These are phyloP conservation scores for Dendrocopos noguchii DNA, from an alignment of 2,113 vertebrate species.

Conservation along the genomic window DNA sequence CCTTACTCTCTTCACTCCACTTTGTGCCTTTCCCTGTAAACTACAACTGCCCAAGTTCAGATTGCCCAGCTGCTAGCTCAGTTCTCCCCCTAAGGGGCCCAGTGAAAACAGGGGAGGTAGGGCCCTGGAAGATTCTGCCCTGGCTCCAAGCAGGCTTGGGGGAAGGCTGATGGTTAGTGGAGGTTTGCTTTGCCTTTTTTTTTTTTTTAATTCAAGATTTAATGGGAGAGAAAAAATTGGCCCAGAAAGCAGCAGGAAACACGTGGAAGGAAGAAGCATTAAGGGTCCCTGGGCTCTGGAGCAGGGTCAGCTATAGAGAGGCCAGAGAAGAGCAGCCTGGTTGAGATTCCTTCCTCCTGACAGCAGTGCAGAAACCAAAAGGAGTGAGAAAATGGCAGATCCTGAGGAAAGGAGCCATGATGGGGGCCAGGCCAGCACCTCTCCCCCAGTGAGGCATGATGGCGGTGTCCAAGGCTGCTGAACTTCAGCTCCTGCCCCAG, in stretches of 20 bases:
- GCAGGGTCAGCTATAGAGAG: not conserved
- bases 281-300: not conserved
- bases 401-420: rapidly evolving
- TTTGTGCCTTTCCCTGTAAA: not conserved
- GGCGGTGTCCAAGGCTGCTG: not conserved
- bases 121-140: too few relatives aligned
- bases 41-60: not conserved
- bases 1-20: rapidly evolving
- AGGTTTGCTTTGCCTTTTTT: rapidly evolving
- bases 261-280: not conserved
- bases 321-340: not conserved
- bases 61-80: too few relatives aligned
- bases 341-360: not conserved
- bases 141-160: not conserved
- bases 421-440: rapidly evolving
- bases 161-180: rapidly evolving
- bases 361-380: not conserved
- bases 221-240: rapidly evolving
- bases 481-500: slow-evolving; percentile 36
- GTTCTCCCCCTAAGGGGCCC: rapidly evolving
- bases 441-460: rapidly evolving
- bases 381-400: not conserved
- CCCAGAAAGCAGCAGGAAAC: not conserved
- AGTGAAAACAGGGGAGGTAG: rapidly evolving
- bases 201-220: not conserved